Conservation (phyloP, 2,113 vertebrate species). For the Cranoglanis bouderius region DNA sequence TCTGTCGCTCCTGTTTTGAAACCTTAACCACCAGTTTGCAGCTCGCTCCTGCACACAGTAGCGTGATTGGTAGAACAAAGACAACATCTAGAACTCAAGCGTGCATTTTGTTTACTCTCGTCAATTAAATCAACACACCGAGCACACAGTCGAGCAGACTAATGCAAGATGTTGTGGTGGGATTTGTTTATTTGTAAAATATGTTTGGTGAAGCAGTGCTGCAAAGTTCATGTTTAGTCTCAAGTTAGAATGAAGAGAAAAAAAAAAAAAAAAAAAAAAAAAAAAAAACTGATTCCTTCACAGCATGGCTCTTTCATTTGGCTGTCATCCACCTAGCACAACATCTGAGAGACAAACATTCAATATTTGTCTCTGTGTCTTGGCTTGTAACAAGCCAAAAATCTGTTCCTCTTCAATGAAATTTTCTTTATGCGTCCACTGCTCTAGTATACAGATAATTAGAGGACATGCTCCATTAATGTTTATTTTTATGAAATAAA, state of each 20-base stretch:
- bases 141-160: too few species aligned
- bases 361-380: constrained; percentile 26
- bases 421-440: neutral
- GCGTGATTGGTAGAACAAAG: neutral
- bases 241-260: constrained; percentile 4
- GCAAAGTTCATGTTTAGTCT: constrained; percentile 29
- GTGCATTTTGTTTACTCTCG: neutral
- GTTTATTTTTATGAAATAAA: neutral
- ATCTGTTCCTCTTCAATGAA: neutral
- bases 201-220: constrained; percentile 22
- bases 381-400: constrained; percentile 2
- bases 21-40: constrained; percentile 35
- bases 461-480: neutral
- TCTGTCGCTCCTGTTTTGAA: constrained; percentile 17
- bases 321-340: constrained; percentile 31
- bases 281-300: constrained; percentile 14
- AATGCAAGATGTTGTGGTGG: neutral
- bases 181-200: constrained; percentile 11
- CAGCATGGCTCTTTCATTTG: constrained; percentile 28
- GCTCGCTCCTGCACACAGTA: neutral
- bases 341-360: constrained; percentile 38
- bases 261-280: neutral
- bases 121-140: constrained; percentile 31
- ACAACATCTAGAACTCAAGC: neutral
- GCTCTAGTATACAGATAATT: neutral